A percentile compares a stretch with the other conserved stretches of the same genome.
These are phyloP conservation scores for Myotis pilosus DNA, from an alignment of 2,797 vertebrate genomes.

Conservation along the genomic window DNA sequence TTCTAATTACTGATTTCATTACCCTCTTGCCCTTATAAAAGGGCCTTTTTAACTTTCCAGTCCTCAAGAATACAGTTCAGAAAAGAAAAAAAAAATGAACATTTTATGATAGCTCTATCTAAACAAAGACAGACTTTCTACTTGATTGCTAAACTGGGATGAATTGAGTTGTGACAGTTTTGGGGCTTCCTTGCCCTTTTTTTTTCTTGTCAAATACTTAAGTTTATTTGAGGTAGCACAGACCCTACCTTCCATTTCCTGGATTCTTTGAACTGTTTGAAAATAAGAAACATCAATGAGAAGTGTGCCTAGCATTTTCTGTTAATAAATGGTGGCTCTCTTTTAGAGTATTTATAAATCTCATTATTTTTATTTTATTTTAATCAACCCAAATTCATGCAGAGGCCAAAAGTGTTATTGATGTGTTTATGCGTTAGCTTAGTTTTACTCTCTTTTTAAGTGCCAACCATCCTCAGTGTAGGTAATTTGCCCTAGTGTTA, in stretches of 20 bases:
- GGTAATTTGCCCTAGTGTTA: neutral
- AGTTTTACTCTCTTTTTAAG: neutral
- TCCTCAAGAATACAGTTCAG: neutral
- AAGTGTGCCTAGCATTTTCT: neutral
- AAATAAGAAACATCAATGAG: neutral
- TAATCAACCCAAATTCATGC: neutral
- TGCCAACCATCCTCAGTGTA: neutral
- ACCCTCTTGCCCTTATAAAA: neutral
- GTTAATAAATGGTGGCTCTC: neutral
- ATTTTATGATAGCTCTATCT: neutral
- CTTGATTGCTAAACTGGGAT: neutral
- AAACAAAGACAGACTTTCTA: neutral
- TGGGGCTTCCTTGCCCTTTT: neutral
- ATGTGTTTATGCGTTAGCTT: neutral
- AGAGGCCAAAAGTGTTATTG: neutral
- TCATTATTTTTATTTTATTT: slow-evolving; percentile 20
- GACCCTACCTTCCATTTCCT: neutral
- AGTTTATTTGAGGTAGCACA: neutral
- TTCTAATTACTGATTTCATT: neutral
- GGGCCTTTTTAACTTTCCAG: neutral
- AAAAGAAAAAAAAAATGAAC: neutral
- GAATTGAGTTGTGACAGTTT: neutral
- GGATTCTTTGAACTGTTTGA: neutral
- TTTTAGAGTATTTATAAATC: slow-evolving; percentile 10
- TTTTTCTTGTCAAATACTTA: neutral